phyloP scores from a whole-genome alignment of 2,888 invertebrate species.

The Meteorus cinctellus region DNA sequence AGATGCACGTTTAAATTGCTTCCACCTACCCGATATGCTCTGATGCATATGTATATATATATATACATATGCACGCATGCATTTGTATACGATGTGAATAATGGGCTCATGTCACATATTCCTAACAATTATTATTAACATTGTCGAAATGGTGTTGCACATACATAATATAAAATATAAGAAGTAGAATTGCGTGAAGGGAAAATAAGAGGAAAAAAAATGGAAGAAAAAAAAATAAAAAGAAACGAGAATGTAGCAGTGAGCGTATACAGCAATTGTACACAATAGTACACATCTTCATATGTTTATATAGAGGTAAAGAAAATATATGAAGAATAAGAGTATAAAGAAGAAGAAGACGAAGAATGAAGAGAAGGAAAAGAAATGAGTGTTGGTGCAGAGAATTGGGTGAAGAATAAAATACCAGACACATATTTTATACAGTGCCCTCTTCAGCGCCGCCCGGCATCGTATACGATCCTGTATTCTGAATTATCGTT shows the following conservation, averaged over 20 bases:
- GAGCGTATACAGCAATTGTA: neutral
- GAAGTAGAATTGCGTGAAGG: neutral
- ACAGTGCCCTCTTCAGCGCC: conserved; percentile 57
- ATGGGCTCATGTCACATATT: neutral
- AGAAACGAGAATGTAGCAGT: neutral
- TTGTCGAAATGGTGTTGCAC: neutral
- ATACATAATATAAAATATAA: neutral
- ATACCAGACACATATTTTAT: conserved; percentile 71
- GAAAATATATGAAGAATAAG: conserved; percentile 15
- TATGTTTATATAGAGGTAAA: neutral
- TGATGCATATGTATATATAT: neutral
- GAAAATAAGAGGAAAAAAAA: neutral
- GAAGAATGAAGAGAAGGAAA: neutral
- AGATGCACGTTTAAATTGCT: conserved; percentile 45
- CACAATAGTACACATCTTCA: neutral
- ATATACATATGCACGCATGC: neutral
- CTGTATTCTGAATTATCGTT: conserved; percentile 69
- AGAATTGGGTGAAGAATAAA: conserved; percentile 72
- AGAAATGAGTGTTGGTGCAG: conserved; percentile 41
- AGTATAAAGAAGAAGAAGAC: conserved; percentile 12
- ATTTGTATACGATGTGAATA: neutral
- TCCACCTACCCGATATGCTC: conserved; percentile 27
- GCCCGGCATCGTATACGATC: conserved; percentile 51
- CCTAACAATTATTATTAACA: neutral
- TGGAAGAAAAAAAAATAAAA: neutral